Conservation (phyloP, 2,113 vertebrate species). For the Rhabdomys dilectus region DNA sequence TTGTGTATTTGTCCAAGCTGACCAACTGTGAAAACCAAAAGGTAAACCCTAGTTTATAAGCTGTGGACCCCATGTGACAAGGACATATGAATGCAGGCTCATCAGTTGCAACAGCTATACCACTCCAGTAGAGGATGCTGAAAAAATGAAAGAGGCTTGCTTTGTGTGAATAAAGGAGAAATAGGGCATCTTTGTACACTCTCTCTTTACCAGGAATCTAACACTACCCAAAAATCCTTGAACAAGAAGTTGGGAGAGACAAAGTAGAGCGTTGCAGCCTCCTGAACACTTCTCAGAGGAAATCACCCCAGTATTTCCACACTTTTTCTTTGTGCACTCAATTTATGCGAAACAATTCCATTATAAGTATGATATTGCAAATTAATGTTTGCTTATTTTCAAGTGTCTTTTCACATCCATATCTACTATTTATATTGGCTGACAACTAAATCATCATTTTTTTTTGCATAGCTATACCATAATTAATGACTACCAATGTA, state of each 20-base stretch:
- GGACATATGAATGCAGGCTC: too few species aligned
- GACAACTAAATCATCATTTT: neutral
- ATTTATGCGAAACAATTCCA: neutral
- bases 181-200: neutral
- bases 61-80: neutral
- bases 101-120: too few species aligned
- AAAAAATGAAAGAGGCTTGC: neutral
- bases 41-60: neutral
- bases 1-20: neutral
- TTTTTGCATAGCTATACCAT: neutral
- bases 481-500: neutral
- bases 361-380: neutral
- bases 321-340: neutral
- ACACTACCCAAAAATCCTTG: neutral
- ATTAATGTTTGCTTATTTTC: slow-evolving; percentile 31
- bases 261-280: neutral
- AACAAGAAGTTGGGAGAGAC: neutral
- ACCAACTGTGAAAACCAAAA: neutral
- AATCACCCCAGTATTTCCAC: neutral
- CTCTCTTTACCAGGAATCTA: neutral
- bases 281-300: neutral
- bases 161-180: rapidly evolving
- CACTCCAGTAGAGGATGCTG: too few species aligned
- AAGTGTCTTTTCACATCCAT: neutral
- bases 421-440: neutral